Conservation (phyloP, 2,113 vertebrate species). For the Pungitius pungitius region DNA sequence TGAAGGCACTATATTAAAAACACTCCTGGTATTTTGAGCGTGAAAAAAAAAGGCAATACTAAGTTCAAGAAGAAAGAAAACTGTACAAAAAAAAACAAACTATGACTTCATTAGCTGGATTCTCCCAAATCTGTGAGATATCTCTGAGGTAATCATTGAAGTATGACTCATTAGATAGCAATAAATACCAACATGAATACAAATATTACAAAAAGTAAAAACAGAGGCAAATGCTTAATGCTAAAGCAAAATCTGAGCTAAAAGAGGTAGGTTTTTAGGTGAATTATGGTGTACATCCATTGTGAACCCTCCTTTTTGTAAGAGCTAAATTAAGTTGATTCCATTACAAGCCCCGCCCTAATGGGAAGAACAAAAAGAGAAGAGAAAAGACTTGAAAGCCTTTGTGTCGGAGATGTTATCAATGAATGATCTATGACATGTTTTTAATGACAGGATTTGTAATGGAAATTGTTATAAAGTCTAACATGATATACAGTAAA, state of each 20-base stretch:
- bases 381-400: constrained; percentile 38
- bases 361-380: constrained; percentile 42
- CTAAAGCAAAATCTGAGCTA: constrained; percentile 82
- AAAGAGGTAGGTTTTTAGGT: constrained; percentile 83
- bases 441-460: constrained; percentile 70
- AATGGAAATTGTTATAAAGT: constrained; percentile 63
- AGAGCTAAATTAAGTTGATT: constrained; percentile 77
- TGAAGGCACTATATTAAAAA: constrained; percentile 73
- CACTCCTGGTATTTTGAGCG: constrained; percentile 71
- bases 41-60: constrained; percentile 64
- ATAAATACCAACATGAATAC: constrained; percentile 86
- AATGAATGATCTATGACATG: constrained; percentile 31
- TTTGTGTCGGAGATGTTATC: constrained; percentile 51
- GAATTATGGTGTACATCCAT: constrained; percentile 81
- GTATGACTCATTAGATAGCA: constrained; percentile 82
- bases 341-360: constrained; percentile 77
- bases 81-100: constrained; percentile 51
- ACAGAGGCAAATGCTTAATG: constrained; percentile 81
- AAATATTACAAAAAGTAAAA: constrained; percentile 84
- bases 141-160: constrained; percentile 84
- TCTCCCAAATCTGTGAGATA: constrained; percentile 82
- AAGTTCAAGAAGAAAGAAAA: constrained; percentile 57
- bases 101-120: constrained; percentile 81
- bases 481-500: constrained; percentile 68
- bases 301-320: constrained; percentile 75